phyloP scores from a whole-genome alignment of 2,888 invertebrate species.

The Mechanitis mazaeus region DNA sequence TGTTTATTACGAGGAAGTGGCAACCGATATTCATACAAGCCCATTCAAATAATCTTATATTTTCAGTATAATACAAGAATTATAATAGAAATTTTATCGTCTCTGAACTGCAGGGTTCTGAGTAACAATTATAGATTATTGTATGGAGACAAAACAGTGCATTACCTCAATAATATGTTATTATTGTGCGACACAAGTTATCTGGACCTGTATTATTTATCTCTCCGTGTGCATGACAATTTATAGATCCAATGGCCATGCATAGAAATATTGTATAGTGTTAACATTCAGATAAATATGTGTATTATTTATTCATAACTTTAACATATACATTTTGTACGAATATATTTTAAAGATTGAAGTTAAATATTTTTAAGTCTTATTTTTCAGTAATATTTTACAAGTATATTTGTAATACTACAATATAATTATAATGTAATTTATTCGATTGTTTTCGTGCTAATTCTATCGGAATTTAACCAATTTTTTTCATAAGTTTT shows the following conservation, averaged over 20 bases:
- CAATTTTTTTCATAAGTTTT: too few species aligned
- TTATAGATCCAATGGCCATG: constrained; percentile 66
- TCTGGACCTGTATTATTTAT: constrained; percentile 71
- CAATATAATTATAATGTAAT: too few species aligned
- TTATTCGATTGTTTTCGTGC: too few species aligned
- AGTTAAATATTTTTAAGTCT: too few species aligned
- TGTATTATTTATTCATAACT: neutral
- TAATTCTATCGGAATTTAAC: too few species aligned
- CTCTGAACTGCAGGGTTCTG: constrained; percentile 21
- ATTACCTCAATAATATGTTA: constrained; percentile 70
- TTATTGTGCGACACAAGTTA: constrained; percentile 65
- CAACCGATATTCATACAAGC: constrained; percentile 7
- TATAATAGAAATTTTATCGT: constrained; percentile 30
- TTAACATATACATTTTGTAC: too few species aligned
- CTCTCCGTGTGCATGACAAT: constrained; percentile 68
- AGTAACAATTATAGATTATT: constrained; percentile 42
- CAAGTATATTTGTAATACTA: too few species aligned
- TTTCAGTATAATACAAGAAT: constrained; percentile 28
- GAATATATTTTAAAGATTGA: too few species aligned
- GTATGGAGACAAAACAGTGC: constrained; percentile 45
- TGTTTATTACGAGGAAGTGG: neutral
- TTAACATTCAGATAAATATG: constrained; percentile 24
- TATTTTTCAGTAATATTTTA: too few species aligned
- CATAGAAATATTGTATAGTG: constrained; percentile 44
- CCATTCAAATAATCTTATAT: constrained; percentile 13